Base-by-base conservation (phyloP, 2,113 vertebrate genomes). In the Panthera uncia region DNA sequence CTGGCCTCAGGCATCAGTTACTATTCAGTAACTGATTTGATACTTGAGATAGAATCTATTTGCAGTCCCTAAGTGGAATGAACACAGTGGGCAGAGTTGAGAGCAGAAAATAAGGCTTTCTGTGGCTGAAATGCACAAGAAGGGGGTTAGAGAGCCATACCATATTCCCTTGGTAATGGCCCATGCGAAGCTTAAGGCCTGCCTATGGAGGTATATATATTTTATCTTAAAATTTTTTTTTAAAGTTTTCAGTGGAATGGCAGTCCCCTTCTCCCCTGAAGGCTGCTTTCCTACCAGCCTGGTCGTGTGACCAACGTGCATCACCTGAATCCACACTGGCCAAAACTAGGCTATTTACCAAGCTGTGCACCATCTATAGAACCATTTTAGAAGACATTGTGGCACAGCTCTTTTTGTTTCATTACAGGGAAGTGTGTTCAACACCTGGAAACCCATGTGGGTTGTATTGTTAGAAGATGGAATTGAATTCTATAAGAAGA, bases 401-500 rank as follows among this genome's bases (percentile, higher is more conserved):
- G 50, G 79, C 13, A 23, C 2, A 16, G 11, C 4, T 65, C 4
- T 91, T 94, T 91, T 68, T 90, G 18, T 85, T 87, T 95, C 55
- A 52, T 95, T 92, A 69, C 95, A 99, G 99, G 99, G 99, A 7
- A 99, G 99, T 1, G 79, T 99, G 98, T 99, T 99, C 96, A 99
- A 99, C 95, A 99, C 99, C 86, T 99, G 99, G 99, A 99, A 99
- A 88, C 99, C 99, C 0, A 99, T 99, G 98, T 99, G 99, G 99
- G 99, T 99, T 1, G 99, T 99, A 74, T 97, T 99, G 65, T 99
- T 99, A 89, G 99, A 99, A 89, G 99, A 99, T 33, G 99, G 98
- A 48, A 96, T 99, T 94, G 99, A 99, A 96, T 99, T 99, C 98
- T 99, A 99, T 96, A 99, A 99, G 97, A 99, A 99, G 98, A 99